Evolutionary conservation across 2,888 invertebrate species (phyloP).

Genomic region (Luperina nickerlii): DNA sequence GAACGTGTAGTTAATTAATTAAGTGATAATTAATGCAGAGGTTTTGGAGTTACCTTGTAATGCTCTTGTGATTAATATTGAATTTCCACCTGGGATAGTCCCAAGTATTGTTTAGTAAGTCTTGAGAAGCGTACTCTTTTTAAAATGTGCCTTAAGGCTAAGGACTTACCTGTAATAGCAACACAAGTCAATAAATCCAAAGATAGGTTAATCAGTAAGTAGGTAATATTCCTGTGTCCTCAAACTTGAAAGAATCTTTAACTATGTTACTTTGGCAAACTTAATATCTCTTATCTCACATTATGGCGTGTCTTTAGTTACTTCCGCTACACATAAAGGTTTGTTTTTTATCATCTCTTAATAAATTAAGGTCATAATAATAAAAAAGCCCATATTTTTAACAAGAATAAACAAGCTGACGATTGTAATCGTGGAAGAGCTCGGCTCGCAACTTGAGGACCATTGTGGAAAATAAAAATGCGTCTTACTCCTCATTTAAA

Average conservation of each 20-base stretch:
- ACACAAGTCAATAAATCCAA: not conserved
- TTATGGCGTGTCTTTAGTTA: not conserved
- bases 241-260: not conserved
- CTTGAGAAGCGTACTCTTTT: not conserved
- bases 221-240: not conserved
- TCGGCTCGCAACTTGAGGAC: constrained; percentile 20
- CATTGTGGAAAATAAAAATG: constrained; percentile 35
- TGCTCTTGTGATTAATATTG: constrained; percentile 29
- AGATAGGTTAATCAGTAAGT: not conserved
- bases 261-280: not conserved
- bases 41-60: constrained; percentile 45
- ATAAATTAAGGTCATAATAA: constrained; percentile 38
- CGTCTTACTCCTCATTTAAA: constrained; percentile 4
- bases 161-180: no score
- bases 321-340: constrained; percentile 30
- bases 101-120: not conserved
- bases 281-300: not conserved
- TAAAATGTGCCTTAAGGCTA: not conserved
- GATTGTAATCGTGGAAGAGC: constrained; percentile 30
- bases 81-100: not conserved
- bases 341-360: constrained; percentile 13
- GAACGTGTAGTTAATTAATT: constrained; percentile 66
- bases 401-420: constrained; percentile 28
- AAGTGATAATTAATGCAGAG: constrained; percentile 50
- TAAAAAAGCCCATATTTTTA: constrained; percentile 33